Percentiles rank a stretch among this genome's conserved stretches.
Conservation (phyloP, 2,113 vertebrate genomes). For the Labeo rohita region DNA sequence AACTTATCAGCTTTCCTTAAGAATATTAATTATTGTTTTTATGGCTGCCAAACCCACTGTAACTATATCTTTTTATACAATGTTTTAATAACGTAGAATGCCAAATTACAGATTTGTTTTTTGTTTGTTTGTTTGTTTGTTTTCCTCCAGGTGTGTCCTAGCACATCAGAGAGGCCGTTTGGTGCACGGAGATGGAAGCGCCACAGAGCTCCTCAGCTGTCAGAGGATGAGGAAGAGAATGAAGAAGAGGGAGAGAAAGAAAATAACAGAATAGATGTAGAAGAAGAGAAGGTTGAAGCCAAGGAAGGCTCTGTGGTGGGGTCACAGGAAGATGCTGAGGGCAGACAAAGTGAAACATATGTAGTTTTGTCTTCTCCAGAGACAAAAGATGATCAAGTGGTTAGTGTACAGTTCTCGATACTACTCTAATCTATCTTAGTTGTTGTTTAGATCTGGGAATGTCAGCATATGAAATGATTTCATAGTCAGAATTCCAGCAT, state of each 20-base stretch:
- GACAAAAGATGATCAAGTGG: constrained; percentile 24
- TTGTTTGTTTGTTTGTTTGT: constrained; percentile 4
- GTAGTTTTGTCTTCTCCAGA: constrained; percentile 52
- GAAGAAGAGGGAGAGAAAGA: constrained; percentile 26
- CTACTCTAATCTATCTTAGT: background rate
- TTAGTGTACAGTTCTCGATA: background rate
- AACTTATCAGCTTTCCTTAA: background rate
- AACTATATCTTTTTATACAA: background rate
- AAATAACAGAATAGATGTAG: constrained; percentile 61
- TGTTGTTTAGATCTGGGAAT: background rate
- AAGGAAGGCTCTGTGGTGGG: constrained; percentile 40
- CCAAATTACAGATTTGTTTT: background rate
- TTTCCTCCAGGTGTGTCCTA: constrained; percentile 72
- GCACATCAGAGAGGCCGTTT: constrained; percentile 39
- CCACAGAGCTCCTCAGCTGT: constrained; percentile 42
- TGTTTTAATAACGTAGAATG: background rate
- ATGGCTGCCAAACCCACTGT: background rate
- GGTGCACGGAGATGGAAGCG: constrained; percentile 49
- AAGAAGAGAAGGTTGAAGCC: constrained; percentile 51
- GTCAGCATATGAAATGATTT: background rate
- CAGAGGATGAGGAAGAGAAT: constrained; percentile 64
- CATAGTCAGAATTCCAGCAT: background rate
- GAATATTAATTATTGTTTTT: background rate
- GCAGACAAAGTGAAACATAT: constrained; percentile 16
- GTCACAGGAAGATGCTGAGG: background rate